Evolutionary conservation across 2,797 vertebrate species (phyloP).

Genomic region (Gadopsis bispinosus): DNA sequence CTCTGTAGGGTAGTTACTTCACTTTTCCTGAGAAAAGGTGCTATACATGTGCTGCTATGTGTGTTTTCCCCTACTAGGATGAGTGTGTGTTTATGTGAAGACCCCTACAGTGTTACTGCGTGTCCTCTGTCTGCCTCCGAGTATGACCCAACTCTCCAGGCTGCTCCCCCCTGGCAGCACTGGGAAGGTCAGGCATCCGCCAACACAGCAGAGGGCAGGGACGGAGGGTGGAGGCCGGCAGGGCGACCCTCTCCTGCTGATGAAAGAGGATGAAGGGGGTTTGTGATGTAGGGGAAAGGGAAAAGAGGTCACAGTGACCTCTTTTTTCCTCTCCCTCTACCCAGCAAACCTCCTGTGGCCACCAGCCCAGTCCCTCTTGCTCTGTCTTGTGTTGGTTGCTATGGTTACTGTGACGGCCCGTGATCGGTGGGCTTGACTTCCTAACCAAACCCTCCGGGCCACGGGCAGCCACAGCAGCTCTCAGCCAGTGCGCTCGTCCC

Average conservation of each 20-base stretch:
- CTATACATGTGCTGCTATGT: slow-evolving; percentile 31
- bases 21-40: slow-evolving; percentile 78
- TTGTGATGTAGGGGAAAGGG: slow-evolving; percentile 36
- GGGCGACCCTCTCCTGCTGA: slow-evolving; percentile 30
- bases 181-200: slow-evolving; percentile 74
- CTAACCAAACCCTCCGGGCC: slow-evolving; percentile 72
- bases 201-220: slow-evolving; percentile 65
- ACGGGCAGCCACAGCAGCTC: slow-evolving; percentile 60
- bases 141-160: slow-evolving; percentile 68
- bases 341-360: slow-evolving; percentile 24
- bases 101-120: slow-evolving; percentile 31
- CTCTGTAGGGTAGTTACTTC: slow-evolving; percentile 50
- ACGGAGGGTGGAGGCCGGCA: slow-evolving; percentile 25
- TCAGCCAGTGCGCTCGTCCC: slow-evolving; percentile 80
- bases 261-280: slow-evolving; percentile 31
- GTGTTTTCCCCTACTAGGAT: slow-evolving; percentile 8
- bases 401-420: slow-evolving; percentile 67
- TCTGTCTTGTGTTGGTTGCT: slow-evolving; percentile 63
- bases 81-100: slow-evolving; percentile 36
- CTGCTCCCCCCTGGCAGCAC: slow-evolving; percentile 83
- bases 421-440: slow-evolving; percentile 71
- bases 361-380: slow-evolving; percentile 24
- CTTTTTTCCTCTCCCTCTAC: slow-evolving; percentile 21
- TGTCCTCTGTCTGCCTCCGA: slow-evolving; percentile 76
- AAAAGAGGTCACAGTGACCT: slow-evolving; percentile 57